Percentiles rank a stretch among this genome's conserved stretches.
Evolutionary conservation across 2,797 vertebrate species (phyloP).

Genomic region (Mastacembelus armatus): DNA sequence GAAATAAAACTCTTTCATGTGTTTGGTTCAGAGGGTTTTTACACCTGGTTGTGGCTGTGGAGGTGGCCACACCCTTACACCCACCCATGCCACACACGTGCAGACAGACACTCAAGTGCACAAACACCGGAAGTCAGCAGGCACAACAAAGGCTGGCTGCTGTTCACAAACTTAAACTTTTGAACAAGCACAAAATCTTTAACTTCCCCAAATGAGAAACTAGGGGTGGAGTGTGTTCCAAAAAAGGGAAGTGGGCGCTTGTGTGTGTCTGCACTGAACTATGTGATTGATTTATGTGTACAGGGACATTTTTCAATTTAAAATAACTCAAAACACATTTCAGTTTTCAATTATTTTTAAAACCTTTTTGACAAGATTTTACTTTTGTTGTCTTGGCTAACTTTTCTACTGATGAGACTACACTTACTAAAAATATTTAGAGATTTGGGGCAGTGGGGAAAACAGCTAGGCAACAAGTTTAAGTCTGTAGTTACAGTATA

Average conservation of each 20-base stretch:
- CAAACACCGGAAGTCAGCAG: constrained; percentile 65
- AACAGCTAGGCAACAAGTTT: neutral
- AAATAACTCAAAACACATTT: constrained; percentile 7
- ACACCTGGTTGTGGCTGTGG: constrained; percentile 80
- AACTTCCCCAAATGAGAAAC: constrained; percentile 70
- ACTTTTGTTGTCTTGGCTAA: neutral
- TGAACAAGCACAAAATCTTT: constrained; percentile 63
- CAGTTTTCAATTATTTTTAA: neutral
- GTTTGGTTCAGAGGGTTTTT: constrained; percentile 77
- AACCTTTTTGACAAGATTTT: neutral
- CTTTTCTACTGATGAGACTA: neutral
- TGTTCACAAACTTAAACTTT: constrained; percentile 53
- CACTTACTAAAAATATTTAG: neutral
- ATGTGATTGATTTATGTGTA: constrained; percentile 58
- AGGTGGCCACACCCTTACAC: constrained; percentile 70
- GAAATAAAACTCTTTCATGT: constrained; percentile 79
- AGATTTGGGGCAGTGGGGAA: neutral
- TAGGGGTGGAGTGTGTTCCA: constrained; percentile 46
- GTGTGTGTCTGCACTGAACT: constrained; percentile 15
- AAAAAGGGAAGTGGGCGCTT: constrained; percentile 53
- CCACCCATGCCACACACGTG: constrained; percentile 54
- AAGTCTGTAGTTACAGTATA: too few relatives aligned
- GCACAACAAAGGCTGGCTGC: constrained; percentile 58
- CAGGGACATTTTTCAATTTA: constrained; percentile 30
- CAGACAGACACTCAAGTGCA: constrained; percentile 28